Base-by-base conservation (phyloP, 2,113 vertebrate genomes). In the Ursus arctos region DNA sequence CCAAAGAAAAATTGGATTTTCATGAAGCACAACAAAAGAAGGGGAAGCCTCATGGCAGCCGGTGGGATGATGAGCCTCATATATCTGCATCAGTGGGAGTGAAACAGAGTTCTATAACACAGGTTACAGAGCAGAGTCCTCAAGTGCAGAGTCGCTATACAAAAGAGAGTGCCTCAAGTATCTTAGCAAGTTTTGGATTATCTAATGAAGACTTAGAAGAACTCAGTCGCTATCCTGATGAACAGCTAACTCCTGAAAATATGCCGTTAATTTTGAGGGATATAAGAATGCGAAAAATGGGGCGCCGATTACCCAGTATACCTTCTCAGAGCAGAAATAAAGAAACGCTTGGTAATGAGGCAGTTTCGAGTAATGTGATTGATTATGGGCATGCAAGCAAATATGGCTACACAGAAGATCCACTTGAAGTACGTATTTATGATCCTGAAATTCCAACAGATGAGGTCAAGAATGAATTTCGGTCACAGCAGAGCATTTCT, bases 341-440 rank as follows among this genome's bases (percentile, higher is more conserved):
- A 76, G 98, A 99, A 81, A 74, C 92, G 0, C 86, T 98, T 7
- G 95, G 98, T 12, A 97, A 98, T 19, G 97, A 99, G 8, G 95
- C 98, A 7, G 97, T 99, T 83, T 99, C 99, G 53, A 98, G 99
- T 92, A 99, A 99, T 97, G 99, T 99, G 21, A 99, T 99, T 67
- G 99, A 99, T 97, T 99, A 99, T 51, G 99, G 99, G 97, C 99
- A 99, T 81, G 99, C 99, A 22, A 99, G 99, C n/a, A 99, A 99
- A 97, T 99, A 99, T 11, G 99, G 98, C 3, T 99, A 98, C 90
- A 95, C 98, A 0, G 99, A 99, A 87, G 98, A 99, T 77, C 99
- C 98, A 0, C 91, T 98, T 11, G 99, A 99, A 85, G 98, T 98
- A 57, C 79, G 26, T 14, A 93, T 96, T 16, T 99, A 98, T 84